Evolutionary conservation across 2,113 vertebrate species (phyloP).

Genomic region (Rhadina sibilatrix): DNA sequence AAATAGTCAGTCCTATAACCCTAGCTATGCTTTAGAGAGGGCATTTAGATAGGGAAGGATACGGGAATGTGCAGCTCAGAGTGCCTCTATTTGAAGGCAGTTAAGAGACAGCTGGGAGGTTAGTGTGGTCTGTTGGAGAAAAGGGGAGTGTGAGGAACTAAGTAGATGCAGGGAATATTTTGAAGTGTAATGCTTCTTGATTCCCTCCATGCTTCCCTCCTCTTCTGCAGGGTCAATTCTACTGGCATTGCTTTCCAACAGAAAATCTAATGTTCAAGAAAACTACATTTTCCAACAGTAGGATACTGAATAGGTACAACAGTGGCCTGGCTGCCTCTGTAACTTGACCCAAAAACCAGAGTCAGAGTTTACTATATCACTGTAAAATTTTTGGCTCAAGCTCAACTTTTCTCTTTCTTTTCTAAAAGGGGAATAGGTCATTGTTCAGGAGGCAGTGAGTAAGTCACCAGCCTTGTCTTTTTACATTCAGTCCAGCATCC

Average conservation of each 20-base stretch:
- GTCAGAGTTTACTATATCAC: not conserved
- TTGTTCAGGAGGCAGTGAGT: not conserved
- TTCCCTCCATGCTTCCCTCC: not conserved
- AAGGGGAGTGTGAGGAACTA: not conserved
- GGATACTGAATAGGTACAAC: not conserved
- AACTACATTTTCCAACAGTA: not conserved
- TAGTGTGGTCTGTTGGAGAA: not conserved
- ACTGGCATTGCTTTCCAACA: not conserved
- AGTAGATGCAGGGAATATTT: not conserved
- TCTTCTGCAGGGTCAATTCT: not conserved
- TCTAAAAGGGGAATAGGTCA: not conserved
- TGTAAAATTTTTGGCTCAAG: not conserved
- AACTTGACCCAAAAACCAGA: not conserved
- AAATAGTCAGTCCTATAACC: not conserved
- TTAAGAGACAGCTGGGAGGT: not conserved
- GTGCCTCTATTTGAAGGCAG: not conserved
- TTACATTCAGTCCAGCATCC: not conserved
- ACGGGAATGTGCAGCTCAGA: not conserved
- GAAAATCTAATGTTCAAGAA: not conserved
- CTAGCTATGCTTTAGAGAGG: not conserved
- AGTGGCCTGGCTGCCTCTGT: not conserved
- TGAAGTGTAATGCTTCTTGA: not conserved
- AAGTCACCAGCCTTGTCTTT: not conserved
- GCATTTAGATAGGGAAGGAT: not conserved
- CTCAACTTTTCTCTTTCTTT: not conserved